Percentiles rank a stretch among this genome's conserved stretches.
Conservation (phyloP, 2,113 vertebrate species). For the Lepus europaeus region DNA sequence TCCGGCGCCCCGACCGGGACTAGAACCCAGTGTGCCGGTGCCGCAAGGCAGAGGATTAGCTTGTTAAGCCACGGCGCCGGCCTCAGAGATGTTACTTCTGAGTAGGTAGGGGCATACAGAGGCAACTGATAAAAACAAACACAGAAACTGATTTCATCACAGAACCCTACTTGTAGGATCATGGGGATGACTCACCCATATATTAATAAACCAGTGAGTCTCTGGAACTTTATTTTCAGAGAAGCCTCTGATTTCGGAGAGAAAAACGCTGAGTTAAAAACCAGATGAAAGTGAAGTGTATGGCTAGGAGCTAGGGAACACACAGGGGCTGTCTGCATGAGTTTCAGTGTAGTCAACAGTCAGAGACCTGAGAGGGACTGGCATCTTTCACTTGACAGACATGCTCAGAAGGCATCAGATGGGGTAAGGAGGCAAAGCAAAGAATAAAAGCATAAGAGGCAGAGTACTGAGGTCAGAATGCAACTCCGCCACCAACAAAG, state of each 20-base stretch:
- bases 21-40: too few species aligned
- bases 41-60: too few species aligned
- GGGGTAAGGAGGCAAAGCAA: neutral
- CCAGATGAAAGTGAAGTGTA: neutral
- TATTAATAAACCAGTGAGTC: neutral
- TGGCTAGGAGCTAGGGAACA: neutral
- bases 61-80: too few species aligned
- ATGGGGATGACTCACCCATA: neutral
- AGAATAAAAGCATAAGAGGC: neutral
- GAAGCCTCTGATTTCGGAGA: neutral
- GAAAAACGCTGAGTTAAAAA: neutral
- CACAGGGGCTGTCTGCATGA: neutral
- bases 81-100: neutral
- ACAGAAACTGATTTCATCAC: neutral
- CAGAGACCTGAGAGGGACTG: neutral
- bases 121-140: neutral
- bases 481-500: neutral
- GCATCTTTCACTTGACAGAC: neutral
- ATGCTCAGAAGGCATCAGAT: neutral
- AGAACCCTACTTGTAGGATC: neutral
- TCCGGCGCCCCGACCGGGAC: too few species aligned
- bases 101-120: neutral
- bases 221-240: constrained; percentile 42
- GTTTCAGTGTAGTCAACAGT: neutral
- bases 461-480: neutral